These are phyloP conservation scores for Tinamus guttatus DNA, from an alignment of 2,113 vertebrate species.

Conservation along the genomic window DNA sequence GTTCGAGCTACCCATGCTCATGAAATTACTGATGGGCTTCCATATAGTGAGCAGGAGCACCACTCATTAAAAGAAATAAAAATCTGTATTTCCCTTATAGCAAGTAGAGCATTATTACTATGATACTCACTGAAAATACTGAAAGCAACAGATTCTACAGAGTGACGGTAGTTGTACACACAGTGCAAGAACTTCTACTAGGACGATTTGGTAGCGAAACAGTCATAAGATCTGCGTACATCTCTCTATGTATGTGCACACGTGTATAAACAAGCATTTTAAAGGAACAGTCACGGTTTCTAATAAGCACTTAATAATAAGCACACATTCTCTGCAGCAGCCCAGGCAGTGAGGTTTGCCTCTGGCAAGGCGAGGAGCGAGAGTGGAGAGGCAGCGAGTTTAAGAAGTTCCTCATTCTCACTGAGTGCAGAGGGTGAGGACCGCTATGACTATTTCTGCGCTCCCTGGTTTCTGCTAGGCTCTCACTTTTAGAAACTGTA, in stretches of 20 bases:
- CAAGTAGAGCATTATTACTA: background rate
- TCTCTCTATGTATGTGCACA: rapidly evolving
- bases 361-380: background rate
- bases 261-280: rapidly evolving
- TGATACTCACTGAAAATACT: background rate
- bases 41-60: background rate
- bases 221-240: background rate
- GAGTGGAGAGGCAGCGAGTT: background rate
- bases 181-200: background rate
- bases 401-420: background rate
- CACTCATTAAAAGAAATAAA: background rate
- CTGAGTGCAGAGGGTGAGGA: background rate
- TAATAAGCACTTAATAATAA: background rate
- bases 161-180: background rate
- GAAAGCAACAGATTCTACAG: background rate
- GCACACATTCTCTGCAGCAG: background rate
- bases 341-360: background rate
- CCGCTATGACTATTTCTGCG: background rate
- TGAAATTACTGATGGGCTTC: background rate
- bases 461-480: background rate
- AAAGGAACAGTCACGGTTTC: background rate
- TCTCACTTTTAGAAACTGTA: background rate
- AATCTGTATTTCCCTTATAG: background rate
- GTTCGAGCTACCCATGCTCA: background rate
- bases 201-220: background rate